Conservation (phyloP, 2,113 vertebrate genomes). For the Myrmecophaga tridactyla region DNA sequence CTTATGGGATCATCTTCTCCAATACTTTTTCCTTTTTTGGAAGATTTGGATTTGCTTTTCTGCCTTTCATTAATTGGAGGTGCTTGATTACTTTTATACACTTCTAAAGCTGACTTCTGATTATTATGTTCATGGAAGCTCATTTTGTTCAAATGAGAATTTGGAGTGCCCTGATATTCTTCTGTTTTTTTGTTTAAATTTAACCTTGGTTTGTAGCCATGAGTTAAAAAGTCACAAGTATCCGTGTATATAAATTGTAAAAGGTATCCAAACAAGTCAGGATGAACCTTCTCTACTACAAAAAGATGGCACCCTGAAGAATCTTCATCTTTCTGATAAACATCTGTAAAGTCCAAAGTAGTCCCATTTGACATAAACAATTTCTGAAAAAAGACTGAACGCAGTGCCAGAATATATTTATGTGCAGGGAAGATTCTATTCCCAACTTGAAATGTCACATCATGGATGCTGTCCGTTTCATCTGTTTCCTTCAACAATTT, state of each 20-base stretch:
- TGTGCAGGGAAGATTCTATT: conserved; percentile 91
- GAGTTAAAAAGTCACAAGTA: conserved; percentile 92
- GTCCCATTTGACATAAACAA: conserved; percentile 83
- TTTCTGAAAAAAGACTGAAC: conserved; percentile 92
- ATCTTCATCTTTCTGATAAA: conserved; percentile 90
- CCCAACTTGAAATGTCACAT: conserved; percentile 93
- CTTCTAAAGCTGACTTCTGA: conserved; percentile 89
- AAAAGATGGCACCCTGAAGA: conserved; percentile 92
- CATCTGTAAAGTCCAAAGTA: conserved; percentile 78
- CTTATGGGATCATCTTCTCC: conserved; percentile 89
- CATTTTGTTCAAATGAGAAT: conserved; percentile 90
- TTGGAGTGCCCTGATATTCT: conserved; percentile 85
- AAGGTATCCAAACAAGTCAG: conserved; percentile 91
- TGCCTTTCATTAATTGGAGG: conserved; percentile 85
- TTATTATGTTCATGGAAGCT: conserved; percentile 82
- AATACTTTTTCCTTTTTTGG: conserved; percentile 89
- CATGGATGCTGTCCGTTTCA: conserved; percentile 95
- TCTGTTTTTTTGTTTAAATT: conserved; percentile 72
- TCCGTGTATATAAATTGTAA: conserved; percentile 96
- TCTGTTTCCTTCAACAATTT: conserved; percentile 90
- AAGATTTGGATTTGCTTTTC: conserved; percentile 88
- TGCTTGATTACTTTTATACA: conserved; percentile 88
- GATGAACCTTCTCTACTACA: conserved; percentile 90
- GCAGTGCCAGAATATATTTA: conserved; percentile 93
- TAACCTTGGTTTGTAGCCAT: conserved; percentile 87